Conservation (phyloP, 2,888 invertebrate species). For the Artemia sinica region DNA sequence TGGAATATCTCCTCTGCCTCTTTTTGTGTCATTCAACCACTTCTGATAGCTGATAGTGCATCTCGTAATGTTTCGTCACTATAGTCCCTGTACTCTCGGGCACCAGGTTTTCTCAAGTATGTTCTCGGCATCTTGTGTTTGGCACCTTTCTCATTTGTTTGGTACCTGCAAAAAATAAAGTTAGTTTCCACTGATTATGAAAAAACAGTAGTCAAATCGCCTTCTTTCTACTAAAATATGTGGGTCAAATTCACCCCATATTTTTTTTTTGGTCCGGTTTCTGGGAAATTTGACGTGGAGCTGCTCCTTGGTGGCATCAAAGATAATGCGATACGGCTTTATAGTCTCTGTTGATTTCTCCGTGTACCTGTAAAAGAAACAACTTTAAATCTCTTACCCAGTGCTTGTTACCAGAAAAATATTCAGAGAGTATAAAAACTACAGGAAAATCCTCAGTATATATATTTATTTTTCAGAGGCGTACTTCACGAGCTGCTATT, state of each 20-base stretch:
- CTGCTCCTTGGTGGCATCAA: conserved; percentile 12
- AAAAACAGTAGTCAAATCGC: background rate
- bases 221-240: background rate
- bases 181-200: background rate
- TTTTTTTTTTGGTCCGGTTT: conserved; percentile 7
- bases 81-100: background rate
- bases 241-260: conserved; percentile 6
- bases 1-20: conserved; percentile 6
- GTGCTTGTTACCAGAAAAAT: background rate
- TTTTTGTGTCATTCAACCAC: background rate
- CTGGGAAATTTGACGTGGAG: background rate
- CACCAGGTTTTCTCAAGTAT: background rate
- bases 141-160: background rate
- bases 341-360: background rate
- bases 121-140: background rate
- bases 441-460: too few relatives aligned
- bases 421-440: background rate
- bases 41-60: conserved; percentile 3
- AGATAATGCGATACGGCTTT: background rate
- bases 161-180: background rate
- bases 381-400: background rate
- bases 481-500: too few relatives aligned
- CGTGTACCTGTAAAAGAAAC: too few relatives aligned
- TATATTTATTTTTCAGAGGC: too few relatives aligned
- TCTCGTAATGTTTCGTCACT: conserved; percentile 2